These are phyloP conservation scores for Mustela lutreola DNA, from an alignment of 2,113 vertebrate species.

Conservation along the genomic window DNA sequence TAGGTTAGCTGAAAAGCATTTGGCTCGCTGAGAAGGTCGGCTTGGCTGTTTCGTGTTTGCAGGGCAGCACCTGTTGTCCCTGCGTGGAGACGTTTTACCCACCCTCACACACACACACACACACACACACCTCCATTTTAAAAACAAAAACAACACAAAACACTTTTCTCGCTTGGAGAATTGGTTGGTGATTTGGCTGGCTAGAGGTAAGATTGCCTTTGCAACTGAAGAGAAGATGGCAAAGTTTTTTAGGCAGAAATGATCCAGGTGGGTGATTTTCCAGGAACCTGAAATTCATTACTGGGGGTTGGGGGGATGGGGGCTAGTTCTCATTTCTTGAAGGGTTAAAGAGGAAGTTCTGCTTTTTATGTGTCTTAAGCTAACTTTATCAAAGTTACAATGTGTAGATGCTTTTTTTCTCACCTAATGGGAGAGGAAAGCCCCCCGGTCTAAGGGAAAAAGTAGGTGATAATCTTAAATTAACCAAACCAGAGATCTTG, in stretches of 20 bases:
- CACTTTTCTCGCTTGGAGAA: not conserved
- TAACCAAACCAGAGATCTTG: not conserved
- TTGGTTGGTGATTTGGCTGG: not conserved
- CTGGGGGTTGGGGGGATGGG: not conserved
- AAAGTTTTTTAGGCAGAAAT: constrained; percentile 29
- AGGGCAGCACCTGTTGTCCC: constrained; percentile 50
- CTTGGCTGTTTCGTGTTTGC: not conserved
- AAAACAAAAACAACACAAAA: not conserved
- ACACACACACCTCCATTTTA: constrained; percentile 24
- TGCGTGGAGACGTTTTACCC: not conserved
- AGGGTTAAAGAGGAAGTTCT: constrained; percentile 36
- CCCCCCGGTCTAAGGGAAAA: not conserved
- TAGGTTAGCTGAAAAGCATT: not conserved
- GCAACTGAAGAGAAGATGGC: not conserved
- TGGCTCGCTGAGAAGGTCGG: constrained; percentile 4
- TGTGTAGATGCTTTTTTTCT: constrained; percentile 24
- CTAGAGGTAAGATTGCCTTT: constrained; percentile 14
- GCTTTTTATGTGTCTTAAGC: constrained; percentile 38
- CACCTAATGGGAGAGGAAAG: not conserved
- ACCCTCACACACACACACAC: too few species aligned
- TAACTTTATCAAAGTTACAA: constrained; percentile 25
- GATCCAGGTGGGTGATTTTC: constrained; percentile 35
- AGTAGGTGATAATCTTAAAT: not conserved
- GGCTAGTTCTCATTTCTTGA: constrained; percentile 29
- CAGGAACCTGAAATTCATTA: constrained; percentile 38